phyloP scores from a whole-genome alignment of 2,113 vertebrate genomes.

The Rhegmatorhina hoffmannsi region DNA sequence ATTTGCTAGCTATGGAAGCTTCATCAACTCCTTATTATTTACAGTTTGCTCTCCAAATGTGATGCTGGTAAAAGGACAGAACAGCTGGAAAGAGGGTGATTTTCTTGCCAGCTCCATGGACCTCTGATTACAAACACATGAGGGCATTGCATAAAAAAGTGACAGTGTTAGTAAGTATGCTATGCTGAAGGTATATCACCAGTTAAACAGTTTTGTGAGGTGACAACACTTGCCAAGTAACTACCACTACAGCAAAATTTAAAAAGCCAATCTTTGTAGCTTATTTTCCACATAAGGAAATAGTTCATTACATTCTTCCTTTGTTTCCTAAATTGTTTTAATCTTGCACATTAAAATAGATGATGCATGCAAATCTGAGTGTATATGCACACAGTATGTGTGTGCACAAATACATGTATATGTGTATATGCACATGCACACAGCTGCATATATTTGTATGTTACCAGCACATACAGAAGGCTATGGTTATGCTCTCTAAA shows the following conservation, averaged over 20 bases:
- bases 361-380: background rate
- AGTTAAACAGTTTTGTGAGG: background rate
- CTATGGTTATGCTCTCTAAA: background rate
- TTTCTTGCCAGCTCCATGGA: background rate
- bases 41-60: background rate
- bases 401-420: background rate
- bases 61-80: background rate
- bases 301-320: background rate
- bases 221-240: background rate
- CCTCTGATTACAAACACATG: background rate
- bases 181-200: background rate
- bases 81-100: background rate
- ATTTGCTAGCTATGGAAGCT: constrained; percentile 28
- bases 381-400: background rate
- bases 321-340: background rate
- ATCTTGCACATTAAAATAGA: background rate
- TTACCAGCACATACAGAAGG: background rate
- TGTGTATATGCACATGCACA: too few species aligned
- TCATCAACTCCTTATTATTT: constrained; percentile 13
- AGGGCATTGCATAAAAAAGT: background rate
- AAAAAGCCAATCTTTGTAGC: background rate
- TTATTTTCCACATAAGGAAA: background rate
- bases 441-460: background rate
- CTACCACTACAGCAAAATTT: background rate
- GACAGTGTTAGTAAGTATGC: background rate